A percentile compares a stretch with the other conserved stretches of the same genome.
Evolutionary conservation across 2,888 invertebrate species (phyloP).

Genomic region (Lithophane socia): DNA sequence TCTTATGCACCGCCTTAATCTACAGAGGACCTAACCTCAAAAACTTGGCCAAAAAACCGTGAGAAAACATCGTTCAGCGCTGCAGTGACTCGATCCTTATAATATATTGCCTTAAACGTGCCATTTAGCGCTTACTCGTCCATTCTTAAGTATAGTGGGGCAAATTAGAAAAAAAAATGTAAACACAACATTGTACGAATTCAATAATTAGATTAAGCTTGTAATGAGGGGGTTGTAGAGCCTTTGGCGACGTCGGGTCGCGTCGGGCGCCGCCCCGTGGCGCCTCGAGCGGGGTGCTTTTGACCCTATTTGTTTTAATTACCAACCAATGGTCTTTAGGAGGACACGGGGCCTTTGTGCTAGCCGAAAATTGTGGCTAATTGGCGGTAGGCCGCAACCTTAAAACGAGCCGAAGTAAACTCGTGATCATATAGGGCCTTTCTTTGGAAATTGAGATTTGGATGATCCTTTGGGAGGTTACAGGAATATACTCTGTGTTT

Average conservation of each 20-base stretch:
- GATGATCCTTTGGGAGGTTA: constrained; percentile 36
- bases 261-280: constrained; percentile 84
- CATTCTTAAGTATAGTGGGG: constrained; percentile 89
- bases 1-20: constrained; percentile 77
- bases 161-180: constrained; percentile 89
- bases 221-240: constrained; percentile 87
- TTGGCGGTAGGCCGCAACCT: constrained; percentile 83
- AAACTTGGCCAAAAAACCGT: constrained; percentile 81
- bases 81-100: constrained; percentile 86
- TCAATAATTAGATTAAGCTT: constrained; percentile 90
- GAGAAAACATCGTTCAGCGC: constrained; percentile 82
- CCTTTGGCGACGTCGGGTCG: constrained; percentile 86
- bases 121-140: constrained; percentile 90
- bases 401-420: constrained; percentile 69
- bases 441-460: constrained; percentile 55
- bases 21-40: constrained; percentile 72
- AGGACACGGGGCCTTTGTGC: constrained; percentile 85
- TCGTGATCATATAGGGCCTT: constrained; percentile 57
- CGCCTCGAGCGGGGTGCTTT: constrained; percentile 87
- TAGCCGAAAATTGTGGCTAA: constrained; percentile 87
- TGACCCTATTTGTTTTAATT: constrained; percentile 91
- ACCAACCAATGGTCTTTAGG: constrained; percentile 87
- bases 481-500: constrained; percentile 43
- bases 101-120: constrained; percentile 90
- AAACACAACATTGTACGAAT: constrained; percentile 90